phyloP scores from a whole-genome alignment of 2,113 vertebrate genomes.

The Pachypanchax playfairii region DNA sequence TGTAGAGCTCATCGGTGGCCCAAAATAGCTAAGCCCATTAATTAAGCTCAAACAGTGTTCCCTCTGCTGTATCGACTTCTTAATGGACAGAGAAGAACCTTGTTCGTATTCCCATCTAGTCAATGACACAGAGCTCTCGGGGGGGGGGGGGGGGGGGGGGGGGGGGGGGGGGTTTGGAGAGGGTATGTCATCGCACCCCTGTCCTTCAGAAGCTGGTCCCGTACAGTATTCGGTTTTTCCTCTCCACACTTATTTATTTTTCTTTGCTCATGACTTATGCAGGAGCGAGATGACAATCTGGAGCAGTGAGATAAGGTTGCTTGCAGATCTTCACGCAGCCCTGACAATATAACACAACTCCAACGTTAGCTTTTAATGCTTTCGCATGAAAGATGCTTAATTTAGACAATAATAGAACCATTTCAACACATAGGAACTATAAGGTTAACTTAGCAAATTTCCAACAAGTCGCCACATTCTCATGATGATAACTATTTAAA shows the following conservation, averaged over 20 bases:
- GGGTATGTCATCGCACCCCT: conserved; percentile 77
- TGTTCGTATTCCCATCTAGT: conserved; percentile 78
- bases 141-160: too few species aligned
- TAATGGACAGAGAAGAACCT: conserved; percentile 81
- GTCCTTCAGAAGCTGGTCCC: conserved; percentile 77
- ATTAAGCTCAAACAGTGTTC: conserved; percentile 81
- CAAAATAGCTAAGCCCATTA: conserved; percentile 76
- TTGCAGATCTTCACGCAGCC: conserved; percentile 34
- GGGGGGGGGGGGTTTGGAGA: conserved; percentile 61
- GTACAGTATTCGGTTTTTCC: conserved; percentile 49
- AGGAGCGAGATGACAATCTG: conserved; percentile 67
- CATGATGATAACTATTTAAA: not conserved
- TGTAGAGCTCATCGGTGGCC: conserved; percentile 69
- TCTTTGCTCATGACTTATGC: conserved; percentile 79
- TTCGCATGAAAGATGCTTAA: conserved; percentile 19
- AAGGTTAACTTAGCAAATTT: not conserved
- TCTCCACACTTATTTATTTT: conserved; percentile 30
- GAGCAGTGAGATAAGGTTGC: conserved; percentile 68
- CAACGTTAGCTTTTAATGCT: conserved; percentile 34
- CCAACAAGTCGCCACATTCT: too few species aligned
- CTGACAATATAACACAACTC: too few species aligned
- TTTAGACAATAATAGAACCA: too few species aligned
- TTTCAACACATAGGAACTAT: not conserved
- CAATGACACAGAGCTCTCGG: conserved; percentile 73
- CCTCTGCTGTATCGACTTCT: conserved; percentile 78